Evolutionary conservation across 2,888 invertebrate species (phyloP).

Genomic region (Sesia apiformis): DNA sequence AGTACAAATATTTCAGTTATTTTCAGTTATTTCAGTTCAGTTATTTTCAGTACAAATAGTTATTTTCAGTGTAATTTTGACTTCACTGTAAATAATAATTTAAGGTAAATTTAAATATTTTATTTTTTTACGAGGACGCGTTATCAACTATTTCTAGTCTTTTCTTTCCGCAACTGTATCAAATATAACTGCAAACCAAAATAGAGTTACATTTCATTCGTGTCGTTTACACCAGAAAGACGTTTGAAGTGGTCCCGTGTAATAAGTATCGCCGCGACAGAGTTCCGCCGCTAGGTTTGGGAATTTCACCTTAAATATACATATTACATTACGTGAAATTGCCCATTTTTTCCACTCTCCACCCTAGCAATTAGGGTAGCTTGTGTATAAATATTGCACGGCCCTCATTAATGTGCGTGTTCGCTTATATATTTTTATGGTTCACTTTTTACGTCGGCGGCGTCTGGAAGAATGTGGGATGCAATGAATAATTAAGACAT

Average conservation of each 20-base stretch:
- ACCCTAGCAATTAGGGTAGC: slow-evolving; percentile 74
- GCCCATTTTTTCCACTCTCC: slow-evolving; percentile 76
- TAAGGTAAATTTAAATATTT: too few species aligned
- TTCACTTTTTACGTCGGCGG: slow-evolving; percentile 46
- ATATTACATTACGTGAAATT: slow-evolving; percentile 75
- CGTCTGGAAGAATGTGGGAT: slow-evolving; percentile 50
- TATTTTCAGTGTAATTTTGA: too few species aligned
- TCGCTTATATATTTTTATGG: slow-evolving; percentile 69
- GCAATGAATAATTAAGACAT: slow-evolving; percentile 70
- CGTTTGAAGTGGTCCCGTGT: slow-evolving; percentile 65
- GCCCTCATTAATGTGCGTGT: slow-evolving; percentile 71
- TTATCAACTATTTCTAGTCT: too few species aligned
- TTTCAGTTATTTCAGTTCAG: too few species aligned
- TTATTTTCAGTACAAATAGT: too few species aligned
- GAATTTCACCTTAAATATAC: slow-evolving; percentile 71
- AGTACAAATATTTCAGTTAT: too few species aligned
- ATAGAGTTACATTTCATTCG: slow-evolving; percentile 40
- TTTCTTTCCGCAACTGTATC: neutral
- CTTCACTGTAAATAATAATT: too few species aligned
- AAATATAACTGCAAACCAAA: slow-evolving; percentile 8
- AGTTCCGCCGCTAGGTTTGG: slow-evolving; percentile 53
- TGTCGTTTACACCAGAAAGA: slow-evolving; percentile 34
- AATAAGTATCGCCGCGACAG: slow-evolving; percentile 67
- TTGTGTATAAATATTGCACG: slow-evolving; percentile 74
- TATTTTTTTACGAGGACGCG: too few species aligned